Percentiles rank a stretch among this genome's conserved stretches.
phyloP scores from a whole-genome alignment of 2,113 vertebrate species.

The Laterallus jamaicensis region DNA sequence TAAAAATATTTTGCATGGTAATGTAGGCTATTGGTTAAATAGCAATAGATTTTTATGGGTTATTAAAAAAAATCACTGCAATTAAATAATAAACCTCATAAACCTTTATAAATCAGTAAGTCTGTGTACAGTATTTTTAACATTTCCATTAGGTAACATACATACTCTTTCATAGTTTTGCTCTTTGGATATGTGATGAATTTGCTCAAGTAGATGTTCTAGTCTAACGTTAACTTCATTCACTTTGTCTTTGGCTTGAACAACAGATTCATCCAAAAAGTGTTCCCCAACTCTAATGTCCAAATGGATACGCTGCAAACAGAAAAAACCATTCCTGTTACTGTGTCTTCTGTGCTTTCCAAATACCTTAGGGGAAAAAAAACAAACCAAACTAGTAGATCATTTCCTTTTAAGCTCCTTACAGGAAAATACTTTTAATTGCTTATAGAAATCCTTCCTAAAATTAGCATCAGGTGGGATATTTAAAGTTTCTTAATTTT shows the following conservation, averaged over 20 bases:
- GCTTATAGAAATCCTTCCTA: not conserved
- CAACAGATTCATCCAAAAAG: slow-evolving; percentile 67
- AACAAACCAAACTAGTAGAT: not conserved
- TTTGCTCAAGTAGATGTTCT: slow-evolving; percentile 82
- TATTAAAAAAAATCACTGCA: not conserved
- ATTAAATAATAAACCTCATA: not conserved
- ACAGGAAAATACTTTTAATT: not conserved
- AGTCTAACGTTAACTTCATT: slow-evolving; percentile 78
- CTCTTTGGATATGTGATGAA: slow-evolving; percentile 82
- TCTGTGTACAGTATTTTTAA: not conserved
- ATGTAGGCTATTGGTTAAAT: not conserved
- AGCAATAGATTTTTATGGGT: not conserved
- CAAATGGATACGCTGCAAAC: slow-evolving; percentile 84
- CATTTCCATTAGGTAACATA: not conserved
- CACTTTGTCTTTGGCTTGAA: slow-evolving; percentile 85
- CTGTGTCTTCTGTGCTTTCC: not conserved
- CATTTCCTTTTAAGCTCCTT: not conserved
- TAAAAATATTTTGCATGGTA: not conserved
- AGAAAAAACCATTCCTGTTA: not conserved
- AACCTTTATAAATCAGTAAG: not conserved
- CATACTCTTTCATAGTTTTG: slow-evolving; percentile 90
- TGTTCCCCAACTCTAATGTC: slow-evolving; percentile 89
- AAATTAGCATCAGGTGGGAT: not conserved
- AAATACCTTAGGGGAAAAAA: not conserved
- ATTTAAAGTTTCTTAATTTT: not conserved